These are phyloP conservation scores for Hanleya hanleyi DNA, from an alignment of 2,888 invertebrate genomes.

Conservation along the genomic window DNA sequence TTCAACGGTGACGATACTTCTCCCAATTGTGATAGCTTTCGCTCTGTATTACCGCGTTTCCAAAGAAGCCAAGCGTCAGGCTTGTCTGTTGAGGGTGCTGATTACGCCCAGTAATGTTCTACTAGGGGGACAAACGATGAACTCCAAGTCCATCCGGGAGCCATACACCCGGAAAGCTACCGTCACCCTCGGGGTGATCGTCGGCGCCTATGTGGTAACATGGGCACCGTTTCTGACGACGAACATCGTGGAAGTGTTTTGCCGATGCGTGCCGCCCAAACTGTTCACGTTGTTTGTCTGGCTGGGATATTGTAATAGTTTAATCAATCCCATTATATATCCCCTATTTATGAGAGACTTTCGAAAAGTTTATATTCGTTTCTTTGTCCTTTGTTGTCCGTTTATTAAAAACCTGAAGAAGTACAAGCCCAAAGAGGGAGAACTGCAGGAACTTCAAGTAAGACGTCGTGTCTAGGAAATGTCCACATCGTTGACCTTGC, in stretches of 20 bases:
- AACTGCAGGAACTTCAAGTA: no score
- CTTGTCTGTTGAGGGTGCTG: slow-evolving; percentile 53
- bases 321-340: slow-evolving; percentile 63
- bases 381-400: slow-evolving; percentile 47
- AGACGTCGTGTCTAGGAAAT: no score
- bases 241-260: slow-evolving; percentile 52
- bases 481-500: no score
- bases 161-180: slow-evolving; percentile 63
- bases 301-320: slow-evolving; percentile 62
- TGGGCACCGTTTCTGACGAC: slow-evolving; percentile 61
- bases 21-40: slow-evolving; percentile 60
- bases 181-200: slow-evolving; percentile 60
- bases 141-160: slow-evolving; percentile 55
- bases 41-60: slow-evolving; percentile 59
- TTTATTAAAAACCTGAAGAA: slow-evolving; percentile 20
- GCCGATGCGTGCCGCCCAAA: slow-evolving; percentile 52
- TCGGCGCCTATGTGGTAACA: slow-evolving; percentile 61
- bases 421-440: no score
- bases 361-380: slow-evolving; percentile 53
- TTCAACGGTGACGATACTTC: slow-evolving; percentile 55
- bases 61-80: slow-evolving; percentile 61
- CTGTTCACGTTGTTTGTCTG: slow-evolving; percentile 56
- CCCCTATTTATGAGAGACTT: slow-evolving; percentile 64
- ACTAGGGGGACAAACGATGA: slow-evolving; percentile 49
- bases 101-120: slow-evolving; percentile 57